Percentiles rank a stretch among this genome's conserved stretches.
Evolutionary conservation across 2,113 vertebrate genomes (phyloP).

Genomic region (Carassius carassius): DNA sequence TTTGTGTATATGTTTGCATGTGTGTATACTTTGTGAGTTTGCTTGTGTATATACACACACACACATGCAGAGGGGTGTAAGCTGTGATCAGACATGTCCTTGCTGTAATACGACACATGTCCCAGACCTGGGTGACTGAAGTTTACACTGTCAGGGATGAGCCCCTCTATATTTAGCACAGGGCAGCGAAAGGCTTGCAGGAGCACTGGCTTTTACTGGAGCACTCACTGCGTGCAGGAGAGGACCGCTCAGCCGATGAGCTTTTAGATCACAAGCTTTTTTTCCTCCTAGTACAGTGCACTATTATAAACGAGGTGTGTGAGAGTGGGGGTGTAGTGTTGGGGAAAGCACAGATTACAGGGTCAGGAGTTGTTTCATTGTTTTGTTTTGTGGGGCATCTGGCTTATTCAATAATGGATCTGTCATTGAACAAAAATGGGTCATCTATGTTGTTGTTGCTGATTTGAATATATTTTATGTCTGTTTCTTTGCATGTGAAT

Average conservation of each 20-base stretch:
- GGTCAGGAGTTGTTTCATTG: not conserved
- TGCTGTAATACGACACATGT: conserved; percentile 64
- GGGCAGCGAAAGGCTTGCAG: conserved; percentile 47
- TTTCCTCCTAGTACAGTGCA: conserved; percentile 19
- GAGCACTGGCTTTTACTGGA: conserved; percentile 44
- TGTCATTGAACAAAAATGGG: not conserved
- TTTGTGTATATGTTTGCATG: conserved; percentile 2
- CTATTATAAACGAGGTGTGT: not conserved
- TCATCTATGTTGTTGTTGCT: conserved; percentile 19
- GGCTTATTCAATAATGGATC: not conserved
- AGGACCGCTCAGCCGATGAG: conserved; percentile 54
- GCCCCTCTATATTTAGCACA: conserved; percentile 67
- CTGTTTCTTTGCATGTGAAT: conserved; percentile 41
- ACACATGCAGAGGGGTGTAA: not conserved
- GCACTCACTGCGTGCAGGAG: conserved; percentile 27
- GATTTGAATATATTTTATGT: conserved; percentile 18
- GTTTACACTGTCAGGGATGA: conserved; percentile 60
- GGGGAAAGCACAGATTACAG: conserved; percentile 9
- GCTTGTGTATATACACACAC: not conserved
- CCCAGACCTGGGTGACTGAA: conserved; percentile 46
- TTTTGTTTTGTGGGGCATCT: not conserved
- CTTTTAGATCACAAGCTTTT: conserved; percentile 20
- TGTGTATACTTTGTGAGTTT: conserved; percentile 11
- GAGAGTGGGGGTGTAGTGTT: not conserved
- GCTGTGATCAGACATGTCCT: conserved; percentile 50